Evolutionary conservation across 2,797 vertebrate species (phyloP).

Genomic region (Pangasius djambal): DNA sequence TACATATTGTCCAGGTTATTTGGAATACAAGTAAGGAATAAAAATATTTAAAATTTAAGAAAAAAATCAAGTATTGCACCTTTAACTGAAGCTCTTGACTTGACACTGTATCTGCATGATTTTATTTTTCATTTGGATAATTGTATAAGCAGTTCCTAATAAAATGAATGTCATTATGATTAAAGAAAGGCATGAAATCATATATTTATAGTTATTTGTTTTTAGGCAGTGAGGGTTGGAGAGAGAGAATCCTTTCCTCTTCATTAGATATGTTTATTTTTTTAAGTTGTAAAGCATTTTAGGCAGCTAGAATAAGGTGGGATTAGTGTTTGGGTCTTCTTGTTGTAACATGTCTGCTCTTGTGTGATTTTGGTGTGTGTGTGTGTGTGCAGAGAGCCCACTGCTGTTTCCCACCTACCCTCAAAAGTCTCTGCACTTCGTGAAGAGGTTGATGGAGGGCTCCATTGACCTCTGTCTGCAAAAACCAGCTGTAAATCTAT

Average conservation of each 20-base stretch:
- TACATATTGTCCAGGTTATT: neutral
- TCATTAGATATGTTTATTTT: neutral
- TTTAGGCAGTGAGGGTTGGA: neutral
- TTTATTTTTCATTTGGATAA: neutral
- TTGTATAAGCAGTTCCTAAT: neutral
- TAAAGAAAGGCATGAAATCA: neutral
- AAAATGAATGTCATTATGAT: neutral
- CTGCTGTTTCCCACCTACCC: conserved; percentile 93
- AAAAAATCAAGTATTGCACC: neutral
- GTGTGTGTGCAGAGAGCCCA: conserved; percentile 81
- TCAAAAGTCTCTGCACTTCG: conserved; percentile 94
- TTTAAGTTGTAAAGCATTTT: neutral
- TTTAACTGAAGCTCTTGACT: neutral
- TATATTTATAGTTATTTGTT: neutral
- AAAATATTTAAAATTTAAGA: neutral
- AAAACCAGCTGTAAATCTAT: conserved; percentile 89
- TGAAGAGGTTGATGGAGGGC: conserved; percentile 93
- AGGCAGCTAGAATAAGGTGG: neutral
- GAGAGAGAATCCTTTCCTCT: neutral
- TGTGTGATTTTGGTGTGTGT: neutral
- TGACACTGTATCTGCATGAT: neutral
- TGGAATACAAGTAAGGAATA: neutral
- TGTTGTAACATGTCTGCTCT: neutral
- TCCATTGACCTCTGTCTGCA: conserved; percentile 90
- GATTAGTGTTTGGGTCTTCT: neutral